Conservation (phyloP, 1,140 invertebrate species). For the Idris sp. region DNA sequence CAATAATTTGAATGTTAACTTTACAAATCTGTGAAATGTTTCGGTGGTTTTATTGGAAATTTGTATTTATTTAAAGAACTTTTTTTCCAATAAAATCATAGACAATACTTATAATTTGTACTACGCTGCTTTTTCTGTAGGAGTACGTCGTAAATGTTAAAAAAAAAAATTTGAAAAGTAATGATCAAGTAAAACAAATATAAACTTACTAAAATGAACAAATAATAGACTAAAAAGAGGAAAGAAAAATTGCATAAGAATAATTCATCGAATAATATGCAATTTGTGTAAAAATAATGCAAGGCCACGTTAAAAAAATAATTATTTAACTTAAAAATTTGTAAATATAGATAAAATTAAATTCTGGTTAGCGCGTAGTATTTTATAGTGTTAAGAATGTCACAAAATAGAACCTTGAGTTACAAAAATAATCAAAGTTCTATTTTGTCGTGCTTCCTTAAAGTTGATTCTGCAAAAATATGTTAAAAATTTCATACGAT, state of each 20-base stretch:
- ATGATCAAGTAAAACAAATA: not conserved
- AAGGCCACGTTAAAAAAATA: too few relatives aligned
- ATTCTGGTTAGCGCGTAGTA: slow-evolving; percentile 5
- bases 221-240: too few relatives aligned
- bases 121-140: slow-evolving; percentile 17
- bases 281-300: too few relatives aligned
- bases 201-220: too few relatives aligned
- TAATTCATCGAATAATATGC: too few relatives aligned
- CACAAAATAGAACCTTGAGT: not conserved
- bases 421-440: too few relatives aligned
- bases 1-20: not conserved
- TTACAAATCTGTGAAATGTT: not conserved
- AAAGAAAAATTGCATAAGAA: too few relatives aligned
- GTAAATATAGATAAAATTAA: slow-evolving; percentile 14
- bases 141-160: slow-evolving; percentile 8
- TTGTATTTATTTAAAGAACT: slow-evolving; percentile 17
- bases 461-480: slow-evolving; percentile 16
- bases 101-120: slow-evolving; percentile 27
- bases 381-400: slow-evolving; percentile 15
- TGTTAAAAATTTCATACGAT: slow-evolving; percentile 13
- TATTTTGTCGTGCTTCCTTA: slow-evolving; percentile 24
- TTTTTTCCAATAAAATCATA: slow-evolving; percentile 25
- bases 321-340: too few relatives aligned
- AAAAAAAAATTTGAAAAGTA: slow-evolving; percentile 12
- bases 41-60: slow-evolving; percentile 29